Evolutionary conservation across 2,888 invertebrate genomes (phyloP), one percentile per base, ranked within the genome.

Genomic region (Mimumesa dahlbomi): DNA sequence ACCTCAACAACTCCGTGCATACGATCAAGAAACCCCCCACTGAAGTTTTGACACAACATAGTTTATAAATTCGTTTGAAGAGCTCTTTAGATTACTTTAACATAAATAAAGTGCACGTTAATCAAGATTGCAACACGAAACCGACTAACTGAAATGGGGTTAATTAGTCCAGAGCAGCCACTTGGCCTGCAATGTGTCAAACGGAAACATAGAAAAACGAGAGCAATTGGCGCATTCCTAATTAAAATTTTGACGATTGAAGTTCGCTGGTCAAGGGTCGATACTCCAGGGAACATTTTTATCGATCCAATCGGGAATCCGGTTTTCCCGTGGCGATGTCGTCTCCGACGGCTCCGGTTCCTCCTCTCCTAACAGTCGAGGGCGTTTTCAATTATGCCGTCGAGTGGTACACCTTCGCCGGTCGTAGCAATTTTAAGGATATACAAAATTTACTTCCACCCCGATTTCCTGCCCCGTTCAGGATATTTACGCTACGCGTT

Each of bases 351-450:
- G 16, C 16, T 40, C 40, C 7, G 16, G 16, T 9, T 2, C 16
- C 9, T 34, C 22, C 19, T 1, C 5, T 6, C 16, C 7, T 18
- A 18, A 22, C 29, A 31, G 18, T 29, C 18, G 48, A 48, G 31
- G 48, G 31, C 16, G 16, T 31, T 31, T 48, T 29, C 48, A 31
- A 48, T 48, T 31, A 31, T 14, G 31, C 14, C 31, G 14, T 31
- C 48, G 19, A 48, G 48, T 48, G 48, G 48, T 31, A 31, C 48
- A 31, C 45, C 45, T 45, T 22, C 14, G 45, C 48, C 2, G 31
- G 48, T 18, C 19, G 11, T n/a, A 48, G 48, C 48, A 48, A 48
- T 48, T 48, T 48, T 31, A 31, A 16, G 48, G 48, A 48, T 48
- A 48, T 31, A 48, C 48, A 31, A 48, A 48, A 48, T 48, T 48